phyloP scores from a whole-genome alignment of 2,888 invertebrate genomes.

The Epicampocera succincta region DNA sequence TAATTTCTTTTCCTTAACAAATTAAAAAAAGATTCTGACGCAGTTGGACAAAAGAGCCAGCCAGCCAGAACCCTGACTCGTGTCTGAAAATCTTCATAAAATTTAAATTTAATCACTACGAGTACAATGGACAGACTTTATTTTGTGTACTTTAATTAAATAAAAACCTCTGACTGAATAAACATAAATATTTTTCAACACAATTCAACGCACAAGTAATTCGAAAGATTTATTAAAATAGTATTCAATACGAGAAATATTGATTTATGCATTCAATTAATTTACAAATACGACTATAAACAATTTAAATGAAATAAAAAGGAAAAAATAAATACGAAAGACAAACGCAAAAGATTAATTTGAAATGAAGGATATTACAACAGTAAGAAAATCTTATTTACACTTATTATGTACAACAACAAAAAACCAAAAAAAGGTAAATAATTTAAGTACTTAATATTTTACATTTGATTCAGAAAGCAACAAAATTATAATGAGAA shows the following conservation, averaged over 20 bases:
- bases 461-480: constrained; percentile 26
- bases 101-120: too few species aligned
- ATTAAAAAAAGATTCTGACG: too few species aligned
- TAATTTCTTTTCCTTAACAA: too few species aligned
- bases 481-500: constrained; percentile 6
- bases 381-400: constrained; percentile 29
- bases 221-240: not conserved
- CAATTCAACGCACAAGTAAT: constrained; percentile 3
- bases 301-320: constrained; percentile 29
- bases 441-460: constrained; percentile 21
- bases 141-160: constrained; percentile 6
- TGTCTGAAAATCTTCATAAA: too few species aligned
- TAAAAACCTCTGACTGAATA: constrained; percentile 15
- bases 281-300: constrained; percentile 39
- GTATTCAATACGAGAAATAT: constrained; percentile 14
- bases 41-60: too few species aligned
- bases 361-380: constrained; percentile 6
- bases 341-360: constrained; percentile 7
- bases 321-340: constrained; percentile 10
- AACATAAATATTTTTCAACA: constrained; percentile 20
- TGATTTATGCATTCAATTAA: constrained; percentile 18
- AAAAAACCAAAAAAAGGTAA: constrained; percentile 8
- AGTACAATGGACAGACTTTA: constrained; percentile 15
- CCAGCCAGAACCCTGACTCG: too few species aligned
- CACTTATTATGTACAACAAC: constrained; percentile 17